phyloP scores from a whole-genome alignment of 2,113 vertebrate species.

The Dinomys branickii region DNA sequence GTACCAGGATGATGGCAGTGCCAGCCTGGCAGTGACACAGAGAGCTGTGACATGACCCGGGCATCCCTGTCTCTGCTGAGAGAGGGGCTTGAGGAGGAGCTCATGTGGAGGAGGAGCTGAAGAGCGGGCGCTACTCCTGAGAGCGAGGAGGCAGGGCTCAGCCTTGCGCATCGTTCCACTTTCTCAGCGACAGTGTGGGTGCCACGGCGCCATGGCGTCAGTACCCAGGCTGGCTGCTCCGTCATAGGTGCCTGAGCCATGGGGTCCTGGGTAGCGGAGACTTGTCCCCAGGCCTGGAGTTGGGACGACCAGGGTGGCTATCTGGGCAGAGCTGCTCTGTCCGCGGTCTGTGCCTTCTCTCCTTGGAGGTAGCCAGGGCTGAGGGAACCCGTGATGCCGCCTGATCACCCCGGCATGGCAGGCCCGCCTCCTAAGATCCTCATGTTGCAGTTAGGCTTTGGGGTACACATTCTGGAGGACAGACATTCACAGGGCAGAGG shows the following conservation, averaged over 20 bases:
- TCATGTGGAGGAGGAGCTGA: too few species aligned
- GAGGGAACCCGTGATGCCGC: too few species aligned
- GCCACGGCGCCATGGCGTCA: rapidly evolving
- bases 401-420: too few species aligned
- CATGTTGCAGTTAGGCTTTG: too few species aligned
- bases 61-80: background rate
- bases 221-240: background rate
- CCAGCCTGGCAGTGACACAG: background rate
- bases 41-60: background rate
- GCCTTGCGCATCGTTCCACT: background rate
- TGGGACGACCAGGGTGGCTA: too few species aligned
- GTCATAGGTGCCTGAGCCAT: background rate
- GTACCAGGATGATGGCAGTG: background rate
- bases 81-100: background rate
- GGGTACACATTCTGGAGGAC: too few species aligned
- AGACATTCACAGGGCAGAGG: too few species aligned
- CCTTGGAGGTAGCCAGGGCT: too few species aligned
- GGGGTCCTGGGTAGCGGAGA: background rate
- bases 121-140: background rate
- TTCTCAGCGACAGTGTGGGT: background rate
- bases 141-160: background rate
- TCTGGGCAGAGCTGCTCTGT: background rate
- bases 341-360: too few species aligned
- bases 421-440: too few species aligned
- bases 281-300: background rate